Evolutionary conservation across 2,113 vertebrate genomes (phyloP), one percentile per base, ranked within the genome.

Genomic region (Eulemur macaco): DNA sequence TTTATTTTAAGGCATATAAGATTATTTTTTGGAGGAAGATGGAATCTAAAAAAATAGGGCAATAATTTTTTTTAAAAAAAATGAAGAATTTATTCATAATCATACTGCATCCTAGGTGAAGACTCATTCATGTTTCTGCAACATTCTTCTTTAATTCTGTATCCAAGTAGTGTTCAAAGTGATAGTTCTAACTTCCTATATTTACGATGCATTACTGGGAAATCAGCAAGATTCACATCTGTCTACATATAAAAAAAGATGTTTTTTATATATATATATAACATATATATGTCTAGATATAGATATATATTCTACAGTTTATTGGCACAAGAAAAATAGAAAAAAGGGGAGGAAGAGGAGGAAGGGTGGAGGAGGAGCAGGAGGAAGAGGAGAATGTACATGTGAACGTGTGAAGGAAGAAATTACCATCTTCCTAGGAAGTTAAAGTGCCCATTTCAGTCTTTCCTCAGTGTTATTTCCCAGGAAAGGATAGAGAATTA

Each of bases 151-250:
- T 96, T 80, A 89, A 93, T 88, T 88, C 27, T 91, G 5, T 0
- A 93, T 34, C 60, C 66, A 81, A 56, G 5, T 23, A 58, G 52
- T 42, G 20, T 54, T 94, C 66, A 78, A 1, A 63, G 8, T 82
- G 37, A 42, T 73, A 29, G 17, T 63, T 73, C 66, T 3, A 56
- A 39, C 17, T 3, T 86, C 45, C 17, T 66, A 14, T 27, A 42
- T 88, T 87, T 47, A 90, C 29, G 5, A 66, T 77, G 54, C n/a
- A 60, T 82, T 86, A 82, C 74, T 88, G 86, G 50, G 80, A 94
- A 87, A 96, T 80, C 42, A 89, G 27, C 66, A 88, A 93, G n/a
- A 86, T n/a, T 90, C 29, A 54, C 45, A 73, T 90, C 54, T 94
- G 20, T 37, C 31, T 85, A 29, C 1, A 12, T 63, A 89, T 60